Evolutionary conservation across 1,140 invertebrate species (phyloP), one percentile per base, ranked within the genome.

Genomic region (Aphis gossypii): DNA sequence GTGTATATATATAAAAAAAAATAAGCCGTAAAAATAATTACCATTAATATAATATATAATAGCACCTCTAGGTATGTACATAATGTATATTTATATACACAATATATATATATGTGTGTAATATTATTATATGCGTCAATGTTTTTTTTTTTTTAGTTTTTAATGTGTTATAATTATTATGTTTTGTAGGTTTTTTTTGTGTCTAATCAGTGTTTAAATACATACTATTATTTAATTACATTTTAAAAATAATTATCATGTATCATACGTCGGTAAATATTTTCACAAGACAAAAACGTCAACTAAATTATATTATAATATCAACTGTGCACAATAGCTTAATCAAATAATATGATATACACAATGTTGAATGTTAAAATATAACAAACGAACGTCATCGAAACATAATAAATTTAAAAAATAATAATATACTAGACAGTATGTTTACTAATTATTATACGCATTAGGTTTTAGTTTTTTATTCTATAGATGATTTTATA

Each of bases 171-270:
- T 87, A 46, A 87, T 46, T 41, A 84, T 38, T 84, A 87, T 30
- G 41, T 86, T 48, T 46, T 46, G 44, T 46, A 87, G 38, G 25
- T 87, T 87, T 86, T 84, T 84, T n/a, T 87, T 18, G n/a, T 46
- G 30, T 87, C 44, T 46, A 87, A 87, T 87, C 25, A 87, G 44
- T 30, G 30, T 87, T 87, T 87, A 87, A 87, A 87, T 46, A 87
- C n/a, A 14, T 48, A 87, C n/a, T 84, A 84, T 84, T 87, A 46
- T 46, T 87, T 87, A 48, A 87, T 87, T 87, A 87, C 2, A n/a
- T 87, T 87, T 87, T 18, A 46, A 86, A 86, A 86, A 25, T 86
- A 44, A 86, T 86, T 41, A 41, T 44, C 23, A 86, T 25, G 38
- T 86, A 25, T 8, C 38, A 25, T 35, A 35, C 41, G 38, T 38